phyloP scores from a whole-genome alignment of 2,113 vertebrate genomes.

The Dunckerocampus dactyliophorus region DNA sequence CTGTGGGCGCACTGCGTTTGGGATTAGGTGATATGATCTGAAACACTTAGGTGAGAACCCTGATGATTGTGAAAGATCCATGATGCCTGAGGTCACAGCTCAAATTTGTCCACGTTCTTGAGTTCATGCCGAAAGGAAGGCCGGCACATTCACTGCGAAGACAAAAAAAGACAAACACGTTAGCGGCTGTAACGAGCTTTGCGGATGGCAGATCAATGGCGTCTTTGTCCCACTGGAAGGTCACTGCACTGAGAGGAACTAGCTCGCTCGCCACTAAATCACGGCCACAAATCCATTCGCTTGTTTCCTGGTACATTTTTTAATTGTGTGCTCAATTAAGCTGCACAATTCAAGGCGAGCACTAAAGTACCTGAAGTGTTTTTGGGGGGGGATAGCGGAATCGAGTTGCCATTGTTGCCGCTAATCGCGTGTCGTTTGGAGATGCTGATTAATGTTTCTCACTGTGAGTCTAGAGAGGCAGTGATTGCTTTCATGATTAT shows the following conservation, averaged over 20 bases:
- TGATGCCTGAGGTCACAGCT: neutral
- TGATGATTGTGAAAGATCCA: no score
- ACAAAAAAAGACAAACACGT: constrained; percentile 50
- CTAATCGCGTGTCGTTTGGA: constrained; percentile 59
- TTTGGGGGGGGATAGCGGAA: constrained; percentile 32
- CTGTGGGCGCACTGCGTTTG: neutral
- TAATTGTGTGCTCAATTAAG: no score
- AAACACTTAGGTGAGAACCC: no score
- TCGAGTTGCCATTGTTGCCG: constrained; percentile 55
- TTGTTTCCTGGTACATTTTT: no score
- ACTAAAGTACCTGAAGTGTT: constrained; percentile 31
- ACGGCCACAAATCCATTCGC: no score
- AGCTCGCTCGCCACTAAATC: neutral
- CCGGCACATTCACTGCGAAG: constrained; percentile 30
- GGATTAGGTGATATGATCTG: no score
- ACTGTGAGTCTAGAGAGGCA: constrained; percentile 19
- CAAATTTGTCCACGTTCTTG: neutral
- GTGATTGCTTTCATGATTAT: constrained; percentile 33
- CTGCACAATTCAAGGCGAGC: neutral
- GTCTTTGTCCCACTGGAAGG: constrained; percentile 52
- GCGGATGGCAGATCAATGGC: constrained; percentile 57
- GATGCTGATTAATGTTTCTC: constrained; percentile 41
- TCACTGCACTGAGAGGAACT: constrained; percentile 22
- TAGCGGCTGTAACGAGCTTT: constrained; percentile 54
- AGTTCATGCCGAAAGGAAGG: constrained; percentile 10